Evolutionary conservation across 2,797 vertebrate species (phyloP), one percentile per base, ranked within the genome.

Genomic region (Chaunax sp.): DNA sequence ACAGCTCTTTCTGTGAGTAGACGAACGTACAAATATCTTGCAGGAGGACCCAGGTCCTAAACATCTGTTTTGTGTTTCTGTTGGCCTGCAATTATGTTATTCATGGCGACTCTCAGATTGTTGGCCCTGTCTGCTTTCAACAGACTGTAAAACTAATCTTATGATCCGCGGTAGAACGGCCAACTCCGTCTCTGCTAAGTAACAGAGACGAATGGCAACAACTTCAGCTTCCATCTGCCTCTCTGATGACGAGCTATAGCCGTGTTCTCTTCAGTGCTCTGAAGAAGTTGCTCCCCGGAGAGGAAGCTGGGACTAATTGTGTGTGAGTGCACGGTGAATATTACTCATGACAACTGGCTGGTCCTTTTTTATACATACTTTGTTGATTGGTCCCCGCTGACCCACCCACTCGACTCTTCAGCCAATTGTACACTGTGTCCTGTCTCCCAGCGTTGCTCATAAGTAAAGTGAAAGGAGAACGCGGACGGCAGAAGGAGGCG

Each of bases 101-200:
- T 44, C 46, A 40, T 45, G 57, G 61, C 15, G 15, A 51, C 60
- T 50, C 57, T 69, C 23, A 51, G 18, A 55, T 35, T 30, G 43
- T 49, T 49, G 62, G 35, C 82, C 30, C 16, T 18, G 35, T 73
- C 57, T 40, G 69, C 51, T 73, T 58, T 81, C 66, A 77, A 43
- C 76, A 83, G 69, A 66, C 83, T 72, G 75, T 78, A 45, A 90
- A 87, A 77, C 47, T 65, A 60, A 80, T 80, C 44, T 56, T 19
- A 14, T 64, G 45, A 69, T 78, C 56, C 26, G 30, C 20, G 55
- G 47, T 56, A 38, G 49, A 26, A 1, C 54, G n/a, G 64, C 61
- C 49, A 62, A 4, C 26, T 28, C 6, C 4, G 1, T 40, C 35
- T 44, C 26, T 30, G 26, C 45, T 58, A 57, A 70, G 51, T 16